phyloP scores from a whole-genome alignment of 2,888 invertebrate genomes.

The Acanthoscelides obtectus region DNA sequence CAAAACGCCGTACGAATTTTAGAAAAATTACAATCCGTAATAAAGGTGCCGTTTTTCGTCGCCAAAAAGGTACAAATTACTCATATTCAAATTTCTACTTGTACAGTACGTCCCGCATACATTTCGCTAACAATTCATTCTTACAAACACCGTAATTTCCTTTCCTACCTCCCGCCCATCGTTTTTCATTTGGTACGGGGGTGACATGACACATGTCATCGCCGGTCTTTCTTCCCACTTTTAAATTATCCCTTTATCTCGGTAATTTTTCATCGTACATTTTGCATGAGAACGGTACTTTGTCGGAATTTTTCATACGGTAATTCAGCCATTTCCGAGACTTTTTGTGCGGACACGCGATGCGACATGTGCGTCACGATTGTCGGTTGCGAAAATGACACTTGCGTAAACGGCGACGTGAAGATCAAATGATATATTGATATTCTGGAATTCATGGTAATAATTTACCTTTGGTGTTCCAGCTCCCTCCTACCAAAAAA shows the following conservation, averaged over 20 bases:
- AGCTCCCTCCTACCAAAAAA: too few relatives aligned
- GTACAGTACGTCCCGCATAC: not conserved
- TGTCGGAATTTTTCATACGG: not conserved
- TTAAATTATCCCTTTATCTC: not conserved
- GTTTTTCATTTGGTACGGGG: not conserved
- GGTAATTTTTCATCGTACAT: not conserved
- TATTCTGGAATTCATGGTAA: too few relatives aligned
- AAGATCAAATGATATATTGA: too few relatives aligned
- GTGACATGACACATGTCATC: not conserved
- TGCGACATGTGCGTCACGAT: slow-evolving; percentile 18
- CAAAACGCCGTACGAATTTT: too few relatives aligned
- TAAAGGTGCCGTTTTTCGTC: too few relatives aligned
- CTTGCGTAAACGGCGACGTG: not conserved
- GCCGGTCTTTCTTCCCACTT: not conserved
- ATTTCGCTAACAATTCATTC: not conserved
- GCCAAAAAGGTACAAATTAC: not conserved
- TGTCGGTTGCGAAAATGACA: not conserved
- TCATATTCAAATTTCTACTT: not conserved
- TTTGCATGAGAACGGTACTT: not conserved
- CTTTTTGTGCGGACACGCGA: slow-evolving; percentile 21
- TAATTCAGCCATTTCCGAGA: not conserved
- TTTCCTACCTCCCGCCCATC: not conserved
- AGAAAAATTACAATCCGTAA: too few relatives aligned
- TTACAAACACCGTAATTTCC: not conserved
- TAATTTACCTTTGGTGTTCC: too few relatives aligned